These are phyloP conservation scores for Drosophila helvetica DNA, from an alignment of 2,888 invertebrate genomes.

Conservation along the genomic window DNA sequence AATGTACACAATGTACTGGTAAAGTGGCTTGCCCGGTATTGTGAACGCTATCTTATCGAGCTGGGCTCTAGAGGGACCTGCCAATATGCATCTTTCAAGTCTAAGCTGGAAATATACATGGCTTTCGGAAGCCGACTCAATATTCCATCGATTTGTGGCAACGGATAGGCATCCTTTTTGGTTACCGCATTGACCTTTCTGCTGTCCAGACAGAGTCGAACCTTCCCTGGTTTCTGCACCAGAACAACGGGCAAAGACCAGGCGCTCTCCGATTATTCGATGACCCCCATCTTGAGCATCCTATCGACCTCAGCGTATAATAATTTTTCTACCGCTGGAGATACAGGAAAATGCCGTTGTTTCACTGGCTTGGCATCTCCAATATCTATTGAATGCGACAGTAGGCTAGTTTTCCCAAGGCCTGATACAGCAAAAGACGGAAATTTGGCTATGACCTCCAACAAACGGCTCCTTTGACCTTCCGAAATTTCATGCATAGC, in stretches of 20 bases:
- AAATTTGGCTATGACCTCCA: no score
- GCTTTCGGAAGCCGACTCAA: constrained; percentile 34
- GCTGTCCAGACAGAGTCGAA: constrained; percentile 66
- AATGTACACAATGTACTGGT: constrained; percentile 37
- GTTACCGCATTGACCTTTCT: constrained; percentile 30
- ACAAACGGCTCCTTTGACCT: neutral
- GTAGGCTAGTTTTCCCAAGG: neutral
- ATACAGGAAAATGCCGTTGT: neutral
- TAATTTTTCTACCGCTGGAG: neutral
- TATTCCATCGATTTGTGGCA: constrained; percentile 36
- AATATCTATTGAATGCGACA: neutral
- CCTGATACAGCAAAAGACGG: no score
- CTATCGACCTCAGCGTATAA: neutral
- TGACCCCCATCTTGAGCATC: neutral
- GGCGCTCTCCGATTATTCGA: neutral
- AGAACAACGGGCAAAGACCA: constrained; percentile 15
- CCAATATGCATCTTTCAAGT: constrained; percentile 48
- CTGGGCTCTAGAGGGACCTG: constrained; percentile 29
- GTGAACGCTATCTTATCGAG: constrained; percentile 39
- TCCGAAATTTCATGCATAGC: no score
- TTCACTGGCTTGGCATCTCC: neutral
- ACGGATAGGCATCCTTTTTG: neutral
- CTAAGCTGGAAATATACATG: constrained; percentile 30
- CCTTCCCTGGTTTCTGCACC: constrained; percentile 51
- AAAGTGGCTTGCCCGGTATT: constrained; percentile 41